Conservation (phyloP, 1,140 invertebrate species). For the Lepeophtheirus salmonis region DNA sequence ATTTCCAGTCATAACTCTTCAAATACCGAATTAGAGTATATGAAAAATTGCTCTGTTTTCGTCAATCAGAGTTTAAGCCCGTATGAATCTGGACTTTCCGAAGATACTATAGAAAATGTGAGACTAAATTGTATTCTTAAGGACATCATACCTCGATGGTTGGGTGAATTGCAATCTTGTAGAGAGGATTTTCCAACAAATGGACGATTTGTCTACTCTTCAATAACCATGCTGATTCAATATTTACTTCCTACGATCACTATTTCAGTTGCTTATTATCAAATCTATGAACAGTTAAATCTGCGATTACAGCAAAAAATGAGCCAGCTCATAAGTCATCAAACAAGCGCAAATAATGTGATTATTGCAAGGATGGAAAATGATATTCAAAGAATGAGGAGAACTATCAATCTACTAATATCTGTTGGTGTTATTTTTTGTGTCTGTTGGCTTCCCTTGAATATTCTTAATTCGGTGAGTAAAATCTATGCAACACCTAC, state of each 20-base stretch:
- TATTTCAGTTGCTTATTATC: conserved; percentile 41
- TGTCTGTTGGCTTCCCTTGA: conserved; percentile 69
- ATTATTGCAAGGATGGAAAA: conserved; percentile 25
- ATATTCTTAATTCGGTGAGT: conserved; percentile 56
- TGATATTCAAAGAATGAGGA: conserved; percentile 41
- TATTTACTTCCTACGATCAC: conserved; percentile 62
- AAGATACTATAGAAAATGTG: neutral
- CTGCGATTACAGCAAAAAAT: conserved; percentile 28
- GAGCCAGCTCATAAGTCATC: conserved; percentile 20
- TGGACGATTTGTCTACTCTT: conserved; percentile 56
- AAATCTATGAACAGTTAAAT: conserved; percentile 37
- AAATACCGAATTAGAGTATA: too few species aligned
- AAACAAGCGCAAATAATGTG: conserved; percentile 19
- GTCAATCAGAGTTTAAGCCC: neutral
- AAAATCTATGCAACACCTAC: too few species aligned
- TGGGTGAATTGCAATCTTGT: conserved; percentile 4
- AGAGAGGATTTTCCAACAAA: conserved; percentile 2
- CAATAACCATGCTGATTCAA: conserved; percentile 60
- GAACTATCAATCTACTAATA: conserved; percentile 58
- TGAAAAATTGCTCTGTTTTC: neutral
- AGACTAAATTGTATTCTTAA: conserved; percentile 3
- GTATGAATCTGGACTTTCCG: neutral
- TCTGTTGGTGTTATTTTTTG: conserved; percentile 67
- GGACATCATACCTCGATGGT: conserved; percentile 11
- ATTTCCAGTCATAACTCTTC: too few species aligned